Percentiles rank a stretch among this genome's conserved stretches.
phyloP scores from a whole-genome alignment of 2,888 invertebrate species.

The Pocota personata region DNA sequence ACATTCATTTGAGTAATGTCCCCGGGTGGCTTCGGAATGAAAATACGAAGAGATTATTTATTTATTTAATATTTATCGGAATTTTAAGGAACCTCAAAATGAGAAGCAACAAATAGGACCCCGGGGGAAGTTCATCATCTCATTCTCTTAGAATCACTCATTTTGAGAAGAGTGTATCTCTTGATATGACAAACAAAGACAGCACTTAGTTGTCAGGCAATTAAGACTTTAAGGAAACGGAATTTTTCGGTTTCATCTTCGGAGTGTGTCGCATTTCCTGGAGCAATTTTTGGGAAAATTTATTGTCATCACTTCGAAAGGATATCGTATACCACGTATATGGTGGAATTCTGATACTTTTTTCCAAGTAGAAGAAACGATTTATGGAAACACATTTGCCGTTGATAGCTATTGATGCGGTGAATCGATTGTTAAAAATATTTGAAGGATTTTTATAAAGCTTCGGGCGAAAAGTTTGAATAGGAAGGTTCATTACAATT shows the following conservation, averaged over 20 bases:
- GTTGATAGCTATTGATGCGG: neutral
- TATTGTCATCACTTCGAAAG: neutral
- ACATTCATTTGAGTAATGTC: constrained; percentile 3
- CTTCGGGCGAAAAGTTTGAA: neutral
- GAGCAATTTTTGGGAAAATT: neutral
- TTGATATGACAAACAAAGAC: neutral
- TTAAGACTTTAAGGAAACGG: neutral
- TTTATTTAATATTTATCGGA: neutral
- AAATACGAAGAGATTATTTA: neutral
- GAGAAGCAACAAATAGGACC: neutral
- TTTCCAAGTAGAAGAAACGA: neutral
- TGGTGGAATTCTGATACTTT: neutral
- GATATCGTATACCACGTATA: neutral
- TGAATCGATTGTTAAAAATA: neutral
- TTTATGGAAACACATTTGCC: neutral
- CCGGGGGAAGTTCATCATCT: neutral
- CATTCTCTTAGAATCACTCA: neutral
- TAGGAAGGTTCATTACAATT: neutral
- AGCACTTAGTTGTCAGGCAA: neutral
- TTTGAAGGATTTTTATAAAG: neutral
- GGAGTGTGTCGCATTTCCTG: neutral
- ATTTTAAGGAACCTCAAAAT: neutral
- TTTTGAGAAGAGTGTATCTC: neutral
- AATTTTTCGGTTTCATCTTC: neutral
- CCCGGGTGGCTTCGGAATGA: neutral